Evolutionary conservation across 2,113 vertebrate species (phyloP).

Genomic region (Bostrychus sinensis): DNA sequence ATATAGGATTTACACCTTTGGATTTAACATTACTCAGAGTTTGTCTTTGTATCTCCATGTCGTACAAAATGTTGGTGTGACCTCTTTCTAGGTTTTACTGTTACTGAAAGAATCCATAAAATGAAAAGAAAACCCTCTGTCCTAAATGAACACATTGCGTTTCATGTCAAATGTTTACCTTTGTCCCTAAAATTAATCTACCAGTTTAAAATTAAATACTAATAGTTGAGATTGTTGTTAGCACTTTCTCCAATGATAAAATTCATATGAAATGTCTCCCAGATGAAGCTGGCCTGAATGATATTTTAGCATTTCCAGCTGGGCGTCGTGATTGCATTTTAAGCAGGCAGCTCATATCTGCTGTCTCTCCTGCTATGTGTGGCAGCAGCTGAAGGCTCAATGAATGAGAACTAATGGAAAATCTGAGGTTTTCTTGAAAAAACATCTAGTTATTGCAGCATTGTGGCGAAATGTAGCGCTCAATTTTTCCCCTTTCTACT

Average conservation of each 20-base stretch:
- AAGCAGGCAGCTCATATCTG: conserved; percentile 22
- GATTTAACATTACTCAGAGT: conserved; percentile 7
- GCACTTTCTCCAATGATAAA: conserved; percentile 9
- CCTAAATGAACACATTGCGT: too few species aligned
- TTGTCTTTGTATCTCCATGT: conserved; percentile 10
- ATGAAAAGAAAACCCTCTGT: too few species aligned
- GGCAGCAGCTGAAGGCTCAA: conserved; percentile 18
- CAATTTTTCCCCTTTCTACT: conserved; percentile 1
- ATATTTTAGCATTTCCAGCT: conserved; percentile 45
- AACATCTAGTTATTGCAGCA: conserved; percentile 15
- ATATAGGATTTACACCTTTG: not conserved
- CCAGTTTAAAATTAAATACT: too few species aligned
- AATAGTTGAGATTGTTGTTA: too few species aligned
- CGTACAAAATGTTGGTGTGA: not conserved
- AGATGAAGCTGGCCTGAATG: conserved; percentile 26
- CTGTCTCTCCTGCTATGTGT: conserved; percentile 19
- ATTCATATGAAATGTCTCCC: conserved; percentile 22
- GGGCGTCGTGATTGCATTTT: conserved; percentile 20
- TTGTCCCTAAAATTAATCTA: too few species aligned
- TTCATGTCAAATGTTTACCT: too few species aligned
- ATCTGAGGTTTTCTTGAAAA: conserved; percentile 5
- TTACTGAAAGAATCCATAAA: conserved; percentile 25
- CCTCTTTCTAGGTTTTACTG: conserved; percentile 14
- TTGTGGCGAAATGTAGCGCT: not conserved
- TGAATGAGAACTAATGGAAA: conserved; percentile 33